Percentiles rank a stretch among this genome's conserved stretches.
phyloP scores from a whole-genome alignment of 2,888 invertebrate genomes.

The Synanthedon vespiformis region DNA sequence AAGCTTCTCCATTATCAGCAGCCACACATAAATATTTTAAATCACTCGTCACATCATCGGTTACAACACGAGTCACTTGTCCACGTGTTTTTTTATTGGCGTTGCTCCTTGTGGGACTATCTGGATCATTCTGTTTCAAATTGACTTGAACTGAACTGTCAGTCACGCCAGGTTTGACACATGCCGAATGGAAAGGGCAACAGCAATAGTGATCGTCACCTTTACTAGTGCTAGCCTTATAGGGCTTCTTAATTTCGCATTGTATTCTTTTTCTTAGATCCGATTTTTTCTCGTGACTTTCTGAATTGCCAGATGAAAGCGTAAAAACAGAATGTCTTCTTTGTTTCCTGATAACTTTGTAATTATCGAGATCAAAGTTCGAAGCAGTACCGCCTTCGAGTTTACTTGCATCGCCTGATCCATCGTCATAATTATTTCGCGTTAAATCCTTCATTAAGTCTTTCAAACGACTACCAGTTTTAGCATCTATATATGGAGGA shows the following conservation, averaged over 20 bases:
- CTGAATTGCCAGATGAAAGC: conserved; percentile 47
- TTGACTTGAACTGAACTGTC: conserved; percentile 52
- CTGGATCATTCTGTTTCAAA: conserved; percentile 18
- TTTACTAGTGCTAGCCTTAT: conserved; percentile 26
- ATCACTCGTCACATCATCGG: conserved; percentile 15
- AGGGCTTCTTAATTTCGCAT: conserved; percentile 22
- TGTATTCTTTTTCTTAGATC: conserved; percentile 32
- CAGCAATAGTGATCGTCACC: conserved; percentile 31
- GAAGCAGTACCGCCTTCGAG: conserved; percentile 39
- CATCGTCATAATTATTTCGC: conserved; percentile 56
- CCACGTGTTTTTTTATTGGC: conserved; percentile 3
- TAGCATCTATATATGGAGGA: conserved; percentile 19
- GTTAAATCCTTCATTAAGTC: conserved; percentile 54
- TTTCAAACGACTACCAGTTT: conserved; percentile 34
- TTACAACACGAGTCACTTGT: conserved; percentile 8
- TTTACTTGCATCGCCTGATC: conserved; percentile 62
- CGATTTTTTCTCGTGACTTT: conserved; percentile 24
- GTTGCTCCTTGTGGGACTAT: neutral
- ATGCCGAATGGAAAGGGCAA: conserved; percentile 29
- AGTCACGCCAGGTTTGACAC: conserved; percentile 24
- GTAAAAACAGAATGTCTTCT: conserved; percentile 61
- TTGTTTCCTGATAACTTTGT: conserved; percentile 24
- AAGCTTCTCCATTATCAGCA: conserved; percentile 18
- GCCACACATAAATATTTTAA: conserved; percentile 48
- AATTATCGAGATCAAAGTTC: conserved; percentile 21